Evolutionary conservation across 2,113 vertebrate species (phyloP).

Genomic region (Ariopsis seemanni): DNA sequence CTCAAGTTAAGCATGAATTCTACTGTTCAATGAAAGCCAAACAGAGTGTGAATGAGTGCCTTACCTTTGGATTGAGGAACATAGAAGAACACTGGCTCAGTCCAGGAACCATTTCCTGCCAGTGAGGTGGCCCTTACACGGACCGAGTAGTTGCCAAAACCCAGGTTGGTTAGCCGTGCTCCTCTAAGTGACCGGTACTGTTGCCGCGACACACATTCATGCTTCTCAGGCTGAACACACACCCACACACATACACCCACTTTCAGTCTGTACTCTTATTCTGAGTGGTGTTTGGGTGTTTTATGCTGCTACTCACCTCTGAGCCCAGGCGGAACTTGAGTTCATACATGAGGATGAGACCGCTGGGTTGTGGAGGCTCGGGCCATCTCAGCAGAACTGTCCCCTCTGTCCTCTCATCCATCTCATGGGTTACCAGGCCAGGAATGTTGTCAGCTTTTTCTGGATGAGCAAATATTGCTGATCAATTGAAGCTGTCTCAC

Average conservation of each 20-base stretch:
- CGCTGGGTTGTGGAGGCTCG: conserved; percentile 87
- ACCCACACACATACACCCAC: conserved; percentile 9
- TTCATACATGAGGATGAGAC: conserved; percentile 95
- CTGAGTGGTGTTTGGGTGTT: conserved; percentile 5
- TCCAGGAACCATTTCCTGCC: conserved; percentile 96
- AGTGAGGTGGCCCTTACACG: conserved; percentile 90
- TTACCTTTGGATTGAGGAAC: conserved; percentile 87
- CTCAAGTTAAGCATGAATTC: background rate
- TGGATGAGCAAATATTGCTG: conserved; percentile 58
- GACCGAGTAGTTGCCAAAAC: conserved; percentile 89
- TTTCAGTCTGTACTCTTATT: conserved; percentile 10
- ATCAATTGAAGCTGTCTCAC: conserved; percentile 17
- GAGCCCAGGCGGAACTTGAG: conserved; percentile 85
- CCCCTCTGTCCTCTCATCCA: conserved; percentile 80
- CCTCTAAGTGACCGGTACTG: conserved; percentile 85
- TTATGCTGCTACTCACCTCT: conserved; percentile 78
- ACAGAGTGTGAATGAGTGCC: conserved; percentile 9
- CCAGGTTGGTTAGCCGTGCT: conserved; percentile 82
- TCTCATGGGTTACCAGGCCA: conserved; percentile 79
- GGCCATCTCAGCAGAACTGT: conserved; percentile 86
- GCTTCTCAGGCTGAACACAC: conserved; percentile 77
- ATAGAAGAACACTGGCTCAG: conserved; percentile 86
- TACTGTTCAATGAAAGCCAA: no score
- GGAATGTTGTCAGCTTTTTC: conserved; percentile 94
- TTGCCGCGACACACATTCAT: conserved; percentile 89